A percentile compares a stretch with the other conserved stretches of the same genome.
phyloP scores from a whole-genome alignment of 2,888 invertebrate genomes.

The Colostygia pectinataria region DNA sequence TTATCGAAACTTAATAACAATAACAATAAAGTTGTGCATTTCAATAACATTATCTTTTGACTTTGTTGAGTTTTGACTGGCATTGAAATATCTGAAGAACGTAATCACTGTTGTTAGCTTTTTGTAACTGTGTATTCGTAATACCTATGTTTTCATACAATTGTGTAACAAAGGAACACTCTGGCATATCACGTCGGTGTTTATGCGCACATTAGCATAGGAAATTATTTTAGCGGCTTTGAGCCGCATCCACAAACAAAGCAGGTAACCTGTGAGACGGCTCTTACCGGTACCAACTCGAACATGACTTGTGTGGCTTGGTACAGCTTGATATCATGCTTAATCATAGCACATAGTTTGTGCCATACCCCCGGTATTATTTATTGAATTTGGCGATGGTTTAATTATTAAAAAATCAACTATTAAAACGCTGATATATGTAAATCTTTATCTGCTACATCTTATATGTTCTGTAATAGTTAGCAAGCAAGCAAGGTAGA shows the following conservation, averaged over 20 bases:
- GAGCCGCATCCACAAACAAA: neutral
- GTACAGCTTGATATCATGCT: too few relatives aligned
- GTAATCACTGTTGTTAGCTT: conserved; percentile 3
- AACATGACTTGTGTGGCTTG: too few relatives aligned
- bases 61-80: conserved; percentile 2
- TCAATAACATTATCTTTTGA: too few relatives aligned
- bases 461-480: too few relatives aligned
- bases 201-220: conserved; percentile 23
- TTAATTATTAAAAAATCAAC: neutral
- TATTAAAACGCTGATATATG: neutral
- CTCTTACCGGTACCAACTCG: neutral
- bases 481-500: neutral
- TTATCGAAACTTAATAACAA: too few relatives aligned
- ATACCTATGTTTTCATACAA: conserved; percentile 8
- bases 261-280: neutral
- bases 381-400: too few relatives aligned
- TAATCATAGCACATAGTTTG: too few relatives aligned
- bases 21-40: too few relatives aligned
- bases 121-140: neutral
- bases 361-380: too few relatives aligned
- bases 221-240: conserved; percentile 18
- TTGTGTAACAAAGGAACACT: conserved; percentile 22
- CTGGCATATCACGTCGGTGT: conserved; percentile 27
- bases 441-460: too few relatives aligned
- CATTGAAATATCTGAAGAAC: neutral